Conservation (phyloP, 64 coral and sea anemone species). For the Stichodactyla helianthus region DNA sequence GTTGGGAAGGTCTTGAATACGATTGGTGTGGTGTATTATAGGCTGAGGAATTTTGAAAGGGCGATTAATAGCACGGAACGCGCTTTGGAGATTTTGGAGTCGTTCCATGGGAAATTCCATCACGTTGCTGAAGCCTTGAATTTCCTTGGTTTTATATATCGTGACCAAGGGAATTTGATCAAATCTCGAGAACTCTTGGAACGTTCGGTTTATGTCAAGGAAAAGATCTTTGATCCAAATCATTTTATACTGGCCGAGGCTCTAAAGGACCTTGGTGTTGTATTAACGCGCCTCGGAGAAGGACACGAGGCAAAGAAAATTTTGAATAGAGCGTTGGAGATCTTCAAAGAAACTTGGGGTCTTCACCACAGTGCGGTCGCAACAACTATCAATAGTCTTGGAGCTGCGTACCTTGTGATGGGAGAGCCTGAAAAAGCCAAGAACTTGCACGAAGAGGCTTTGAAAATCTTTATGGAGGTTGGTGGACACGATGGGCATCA, state of each 20-base stretch:
- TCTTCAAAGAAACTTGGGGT: conserved; percentile 63
- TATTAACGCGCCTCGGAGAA: conserved; percentile 51
- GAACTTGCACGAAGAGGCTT: conserved; percentile 43
- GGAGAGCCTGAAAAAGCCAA: conserved; percentile 25
- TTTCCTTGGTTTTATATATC: conserved; percentile 80
- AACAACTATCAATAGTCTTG: conserved; percentile 62
- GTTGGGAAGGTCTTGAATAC: conserved; percentile 65
- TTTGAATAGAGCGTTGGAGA: conserved; percentile 39
- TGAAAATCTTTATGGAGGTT: conserved; percentile 29
- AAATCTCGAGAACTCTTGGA: conserved; percentile 56
- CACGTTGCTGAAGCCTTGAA: conserved; percentile 77
- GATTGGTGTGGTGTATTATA: conserved; percentile 61
- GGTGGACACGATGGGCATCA: conserved; percentile 18
- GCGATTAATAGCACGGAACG: conserved; percentile 51
- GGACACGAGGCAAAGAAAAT: conserved; percentile 35
- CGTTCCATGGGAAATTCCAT: conserved; percentile 50
- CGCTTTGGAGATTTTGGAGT: conserved; percentile 61
- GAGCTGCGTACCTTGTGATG: conserved; percentile 36
- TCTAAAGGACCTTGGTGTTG: conserved; percentile 65
- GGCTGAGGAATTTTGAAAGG: conserved; percentile 40
- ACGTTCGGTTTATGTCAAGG: conserved; percentile 51
- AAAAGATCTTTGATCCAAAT: conserved; percentile 53
- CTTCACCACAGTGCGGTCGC: conserved; percentile 38
- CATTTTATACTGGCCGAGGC: conserved; percentile 75
- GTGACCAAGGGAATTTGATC: conserved; percentile 56